Evolutionary conservation across 2,888 invertebrate genomes (phyloP), one percentile per base, ranked within the genome.

Genomic region (Morpho achilles): DNA sequence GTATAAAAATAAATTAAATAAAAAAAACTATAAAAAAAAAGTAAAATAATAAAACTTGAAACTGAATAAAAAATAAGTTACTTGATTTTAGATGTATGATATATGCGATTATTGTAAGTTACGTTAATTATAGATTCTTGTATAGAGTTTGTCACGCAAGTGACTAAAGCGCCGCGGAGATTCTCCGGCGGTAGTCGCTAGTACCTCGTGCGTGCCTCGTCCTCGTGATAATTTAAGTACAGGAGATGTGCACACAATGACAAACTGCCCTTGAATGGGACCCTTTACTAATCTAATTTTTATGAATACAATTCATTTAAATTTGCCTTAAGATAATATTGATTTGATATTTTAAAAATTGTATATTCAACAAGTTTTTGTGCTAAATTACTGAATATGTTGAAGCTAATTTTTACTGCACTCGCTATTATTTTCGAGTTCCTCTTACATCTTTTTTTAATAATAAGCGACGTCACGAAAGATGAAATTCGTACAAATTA

Each of bases 31-130:
- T 79, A 91, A 92, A 92, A 91, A 91, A 91, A 91, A 89, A 91
- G 91, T 83, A 91, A 91, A 91, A 85, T 80, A 79, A 79, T 87
- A 82, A 87, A 91, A 91, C 81, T 72, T 82, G 84, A 90, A 92
- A 91, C 89, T 80, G 80, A 84, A 85, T 84, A 87, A 89, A 85
- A 87, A 89, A 87, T 87, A 87, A 88, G 83, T 84, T 89, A 89
- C 86, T 83, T 85, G 86, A 84, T 82, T 84, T 87, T 90, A 89
- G 86, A 85, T 89, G 88, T 89, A 89, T 84, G 84, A 88, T 90
- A 87, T 87, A 90, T 87, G 88, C 87, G 82, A 84, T 84, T 88
- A 88, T 85, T 79, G 75, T 88, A 88, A 88, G 88, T 88, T 87
- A 89, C 84, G 80, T 70, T 88, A 84, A 86, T 84, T 84, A 80